A percentile compares a stretch with the other conserved stretches of the same genome.
phyloP scores from a whole-genome alignment of 92 coral and sea anemone species.

The Paragorgia papillata region DNA sequence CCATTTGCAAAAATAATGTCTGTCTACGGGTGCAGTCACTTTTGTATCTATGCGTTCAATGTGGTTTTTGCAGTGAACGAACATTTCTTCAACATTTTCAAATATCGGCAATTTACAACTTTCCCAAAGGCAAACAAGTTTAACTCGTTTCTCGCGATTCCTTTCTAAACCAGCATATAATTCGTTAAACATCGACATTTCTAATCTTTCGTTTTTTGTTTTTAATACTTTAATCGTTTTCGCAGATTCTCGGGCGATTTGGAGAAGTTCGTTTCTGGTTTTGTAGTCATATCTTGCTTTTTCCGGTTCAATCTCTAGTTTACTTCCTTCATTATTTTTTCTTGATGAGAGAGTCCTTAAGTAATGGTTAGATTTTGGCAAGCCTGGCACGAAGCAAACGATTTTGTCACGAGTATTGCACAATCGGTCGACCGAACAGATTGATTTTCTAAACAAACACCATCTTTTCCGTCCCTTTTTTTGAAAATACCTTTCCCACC shows the following conservation, averaged over 20 bases:
- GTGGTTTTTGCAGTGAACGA: slow-evolving; percentile 24
- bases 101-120: neutral
- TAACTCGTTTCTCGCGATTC: slow-evolving; percentile 4
- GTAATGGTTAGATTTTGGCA: slow-evolving; percentile 34
- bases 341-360: slow-evolving; percentile 41
- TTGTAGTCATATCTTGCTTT: slow-evolving; percentile 18
- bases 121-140: slow-evolving; percentile 31
- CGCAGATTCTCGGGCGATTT: slow-evolving; percentile 33
- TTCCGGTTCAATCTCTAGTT: neutral
- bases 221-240: slow-evolving; percentile 11
- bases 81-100: slow-evolving; percentile 38
- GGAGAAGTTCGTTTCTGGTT: slow-evolving; percentile 19
- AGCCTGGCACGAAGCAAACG: neutral
- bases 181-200: slow-evolving; percentile 20
- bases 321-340: neutral
- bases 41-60: slow-evolving; percentile 29
- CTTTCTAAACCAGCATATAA: slow-evolving; percentile 15
- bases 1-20: slow-evolving; percentile 31
- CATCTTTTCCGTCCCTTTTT: slow-evolving; percentile 11
- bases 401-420: neutral
- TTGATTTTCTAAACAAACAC: neutral
- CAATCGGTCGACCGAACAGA: neutral
- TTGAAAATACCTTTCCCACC: slow-evolving; percentile 1
- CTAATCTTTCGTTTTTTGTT: slow-evolving; percentile 23
- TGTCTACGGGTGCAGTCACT: slow-evolving; percentile 27